Conservation (phyloP, 2,797 vertebrate genomes). For the Hylomyscus alleni region DNA sequence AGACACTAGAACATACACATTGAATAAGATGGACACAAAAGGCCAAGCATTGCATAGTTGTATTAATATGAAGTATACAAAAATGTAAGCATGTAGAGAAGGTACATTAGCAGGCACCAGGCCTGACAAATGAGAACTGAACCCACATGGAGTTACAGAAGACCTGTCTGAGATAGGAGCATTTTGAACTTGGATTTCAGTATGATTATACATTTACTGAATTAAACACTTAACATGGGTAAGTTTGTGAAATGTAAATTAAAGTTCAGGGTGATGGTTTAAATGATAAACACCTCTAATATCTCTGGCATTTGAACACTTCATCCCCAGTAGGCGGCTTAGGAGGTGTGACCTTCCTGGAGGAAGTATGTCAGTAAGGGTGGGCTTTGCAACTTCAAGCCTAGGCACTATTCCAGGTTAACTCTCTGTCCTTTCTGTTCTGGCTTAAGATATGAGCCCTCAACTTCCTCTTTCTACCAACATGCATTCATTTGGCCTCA, state of each 20-base stretch:
- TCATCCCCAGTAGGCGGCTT: not conserved
- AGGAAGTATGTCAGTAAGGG: not conserved
- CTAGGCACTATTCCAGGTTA: not conserved
- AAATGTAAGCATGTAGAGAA: not conserved
- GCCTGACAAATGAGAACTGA: not conserved
- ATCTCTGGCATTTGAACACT: not conserved
- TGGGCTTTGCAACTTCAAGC: not conserved
- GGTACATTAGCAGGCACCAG: not conserved
- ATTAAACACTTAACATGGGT: not conserved
- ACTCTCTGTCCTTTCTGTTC: not conserved
- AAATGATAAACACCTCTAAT: not conserved
- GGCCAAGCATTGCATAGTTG: not conserved
- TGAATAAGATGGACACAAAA: constrained; percentile 1
- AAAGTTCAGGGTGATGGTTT: not conserved
- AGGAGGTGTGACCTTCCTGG: not conserved
- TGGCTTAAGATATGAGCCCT: not conserved
- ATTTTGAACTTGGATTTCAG: constrained; percentile 32
- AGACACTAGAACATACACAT: not conserved
- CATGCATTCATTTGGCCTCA: not conserved
- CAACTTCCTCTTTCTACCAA: not conserved
- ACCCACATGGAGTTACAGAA: not conserved
- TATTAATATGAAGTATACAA: not conserved
- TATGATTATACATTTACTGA: constrained; percentile 24
- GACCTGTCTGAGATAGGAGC: not conserved
- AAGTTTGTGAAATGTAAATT: constrained; percentile 27